Conservation (phyloP, 2,797 vertebrate species). For the Myripristis murdjan region DNA sequence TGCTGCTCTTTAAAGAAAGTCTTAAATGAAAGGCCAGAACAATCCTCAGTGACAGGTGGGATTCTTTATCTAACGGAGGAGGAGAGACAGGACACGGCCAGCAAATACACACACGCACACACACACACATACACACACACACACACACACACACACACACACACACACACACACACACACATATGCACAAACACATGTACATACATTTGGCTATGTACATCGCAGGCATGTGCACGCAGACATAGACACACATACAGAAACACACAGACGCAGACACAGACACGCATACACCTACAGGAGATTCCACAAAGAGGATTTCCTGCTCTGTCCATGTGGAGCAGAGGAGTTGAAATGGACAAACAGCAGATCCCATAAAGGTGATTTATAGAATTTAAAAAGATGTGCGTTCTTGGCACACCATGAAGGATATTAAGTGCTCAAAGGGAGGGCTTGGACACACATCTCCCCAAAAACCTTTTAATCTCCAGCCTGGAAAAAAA, state of each 20-base stretch:
- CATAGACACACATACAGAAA: slow-evolving; percentile 50
- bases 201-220: slow-evolving; percentile 31
- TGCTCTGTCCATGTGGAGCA: slow-evolving; percentile 75
- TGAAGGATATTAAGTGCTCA: slow-evolving; percentile 82
- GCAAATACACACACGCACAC: slow-evolving; percentile 37
- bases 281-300: slow-evolving; percentile 38
- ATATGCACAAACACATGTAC: no score
- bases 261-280: slow-evolving; percentile 19
- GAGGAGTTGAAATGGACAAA: slow-evolving; percentile 80
- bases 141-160: no score
- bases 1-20: slow-evolving; percentile 76
- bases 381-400: slow-evolving; percentile 87
- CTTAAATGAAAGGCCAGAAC: slow-evolving; percentile 81
- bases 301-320: slow-evolving; percentile 76
- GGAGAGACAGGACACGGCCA: slow-evolving; percentile 64
- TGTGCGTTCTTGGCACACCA: slow-evolving; percentile 81
- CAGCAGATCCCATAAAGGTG: slow-evolving; percentile 83
- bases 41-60: slow-evolving; percentile 80
- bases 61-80: slow-evolving; percentile 78
- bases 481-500: slow-evolving; percentile 75
- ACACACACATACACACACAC: no score
- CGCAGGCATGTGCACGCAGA: slow-evolving; percentile 42
- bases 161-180: no score
- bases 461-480: slow-evolving; percentile 80
- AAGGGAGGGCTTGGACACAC: slow-evolving; percentile 74